phyloP scores from a whole-genome alignment of 1,140 invertebrate genomes.

The Venturia canescens region DNA sequence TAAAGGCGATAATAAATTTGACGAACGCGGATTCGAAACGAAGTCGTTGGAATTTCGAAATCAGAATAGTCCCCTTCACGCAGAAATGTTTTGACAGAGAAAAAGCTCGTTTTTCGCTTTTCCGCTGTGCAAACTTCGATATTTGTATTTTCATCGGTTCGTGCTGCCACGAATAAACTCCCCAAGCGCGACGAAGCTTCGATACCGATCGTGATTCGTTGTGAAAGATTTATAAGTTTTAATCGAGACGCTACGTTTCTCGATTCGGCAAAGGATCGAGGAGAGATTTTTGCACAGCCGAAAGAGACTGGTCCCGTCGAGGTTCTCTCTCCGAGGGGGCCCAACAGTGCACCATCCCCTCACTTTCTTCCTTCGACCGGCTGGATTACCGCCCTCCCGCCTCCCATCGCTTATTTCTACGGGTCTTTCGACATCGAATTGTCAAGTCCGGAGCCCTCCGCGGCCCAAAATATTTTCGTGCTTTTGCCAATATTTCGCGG shows the following conservation, averaged over 20 bases:
- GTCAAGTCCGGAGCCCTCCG: neutral
- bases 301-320: conserved; percentile 30
- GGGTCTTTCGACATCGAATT: neutral
- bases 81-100: too few species aligned
- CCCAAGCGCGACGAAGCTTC: too few species aligned
- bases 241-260: neutral
- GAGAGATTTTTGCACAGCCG: neutral
- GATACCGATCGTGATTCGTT: too few species aligned
- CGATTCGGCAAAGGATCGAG: conserved; percentile 8
- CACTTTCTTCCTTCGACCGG: conserved; percentile 8
- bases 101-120: too few species aligned
- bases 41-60: too few species aligned
- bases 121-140: too few species aligned
- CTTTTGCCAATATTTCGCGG: too few species aligned
- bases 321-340: conserved; percentile 25
- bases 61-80: too few species aligned
- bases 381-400: conserved; percentile 25
- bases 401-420: neutral
- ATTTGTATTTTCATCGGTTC: too few species aligned
- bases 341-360: conserved; percentile 20
- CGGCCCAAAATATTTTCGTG: neutral
- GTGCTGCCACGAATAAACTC: too few species aligned
- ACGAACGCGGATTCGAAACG: too few species aligned
- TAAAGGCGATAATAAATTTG: too few species aligned
- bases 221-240: neutral